Evolutionary conservation across 30 jellyfish, hydroid and myxozoan genomes (phyloP).

Genomic region (Turritopsis rubra): DNA sequence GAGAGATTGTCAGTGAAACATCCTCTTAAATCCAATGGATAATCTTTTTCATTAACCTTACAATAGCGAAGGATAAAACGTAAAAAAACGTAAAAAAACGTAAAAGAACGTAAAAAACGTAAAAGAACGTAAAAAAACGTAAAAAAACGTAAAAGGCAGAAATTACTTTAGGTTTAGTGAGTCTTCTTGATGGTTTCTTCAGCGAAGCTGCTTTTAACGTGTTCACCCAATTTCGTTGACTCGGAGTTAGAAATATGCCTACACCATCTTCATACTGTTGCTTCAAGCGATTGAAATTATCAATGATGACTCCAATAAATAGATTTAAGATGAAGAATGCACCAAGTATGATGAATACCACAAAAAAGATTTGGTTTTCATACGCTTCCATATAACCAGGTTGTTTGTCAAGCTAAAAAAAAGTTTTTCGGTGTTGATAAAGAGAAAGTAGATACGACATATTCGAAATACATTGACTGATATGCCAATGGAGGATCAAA

Average conservation of each 20-base stretch:
- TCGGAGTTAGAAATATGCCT: conserved; percentile 76
- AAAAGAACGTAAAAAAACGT: too few relatives aligned
- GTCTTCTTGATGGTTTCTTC: conserved; percentile 87
- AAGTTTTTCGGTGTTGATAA: neutral
- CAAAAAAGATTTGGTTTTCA: conserved; percentile 71
- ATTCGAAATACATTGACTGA: neutral
- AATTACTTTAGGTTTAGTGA: conserved; percentile 89
- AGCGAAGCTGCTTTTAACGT: conserved; percentile 89
- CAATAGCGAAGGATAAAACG: too few relatives aligned
- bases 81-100: too few relatives aligned
- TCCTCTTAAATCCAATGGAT: too few relatives aligned
- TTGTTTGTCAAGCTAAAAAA: conserved; percentile 61
- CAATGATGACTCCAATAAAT: conserved; percentile 97
- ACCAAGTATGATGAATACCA: conserved; percentile 93
- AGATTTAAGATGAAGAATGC: conserved; percentile 91
- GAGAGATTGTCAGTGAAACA: too few relatives aligned
- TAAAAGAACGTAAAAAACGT: too few relatives aligned
- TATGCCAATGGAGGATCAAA: too few relatives aligned
- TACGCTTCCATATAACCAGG: conserved; percentile 57
- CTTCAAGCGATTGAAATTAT: conserved; percentile 88
- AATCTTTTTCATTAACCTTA: too few relatives aligned
- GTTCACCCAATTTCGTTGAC: conserved; percentile 96
- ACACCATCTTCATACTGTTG: conserved; percentile 99
- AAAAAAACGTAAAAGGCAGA: too few relatives aligned
- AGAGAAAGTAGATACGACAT: neutral